Evolutionary conservation across 2,797 vertebrate genomes (phyloP).

Genomic region (Premnoplex brunnescens): DNA sequence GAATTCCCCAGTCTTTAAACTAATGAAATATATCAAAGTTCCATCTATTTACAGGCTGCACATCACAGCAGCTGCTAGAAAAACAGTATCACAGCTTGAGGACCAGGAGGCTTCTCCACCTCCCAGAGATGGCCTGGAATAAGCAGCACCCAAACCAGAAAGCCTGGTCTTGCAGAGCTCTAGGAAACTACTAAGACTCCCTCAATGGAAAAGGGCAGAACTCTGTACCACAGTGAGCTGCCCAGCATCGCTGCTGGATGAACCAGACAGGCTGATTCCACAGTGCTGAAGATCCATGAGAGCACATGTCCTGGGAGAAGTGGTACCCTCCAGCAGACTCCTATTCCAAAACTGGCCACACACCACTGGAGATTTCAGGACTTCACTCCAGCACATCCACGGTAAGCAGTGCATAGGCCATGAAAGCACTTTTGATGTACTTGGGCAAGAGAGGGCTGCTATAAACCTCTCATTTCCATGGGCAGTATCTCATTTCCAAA

Average conservation of each 20-base stretch:
- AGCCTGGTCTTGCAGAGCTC: background rate
- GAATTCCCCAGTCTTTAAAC: background rate
- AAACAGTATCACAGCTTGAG: background rate
- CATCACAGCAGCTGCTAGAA: background rate
- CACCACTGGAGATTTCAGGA: background rate
- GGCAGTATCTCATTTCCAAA: background rate
- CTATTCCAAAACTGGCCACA: background rate
- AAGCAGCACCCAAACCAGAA: background rate
- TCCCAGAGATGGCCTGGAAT: background rate
- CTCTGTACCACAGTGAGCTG: background rate
- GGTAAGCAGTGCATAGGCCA: background rate
- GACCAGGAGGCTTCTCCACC: background rate
- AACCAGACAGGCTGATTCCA: background rate
- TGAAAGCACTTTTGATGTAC: rapidly evolving
- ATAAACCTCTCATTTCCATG: background rate
- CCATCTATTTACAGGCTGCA: background rate
- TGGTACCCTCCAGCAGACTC: background rate
- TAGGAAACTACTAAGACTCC: background rate
- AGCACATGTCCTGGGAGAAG: background rate
- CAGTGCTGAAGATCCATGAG: background rate
- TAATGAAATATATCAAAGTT: background rate
- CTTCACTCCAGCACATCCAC: background rate
- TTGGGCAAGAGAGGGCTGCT: background rate
- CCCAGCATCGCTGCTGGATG: background rate
- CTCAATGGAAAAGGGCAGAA: background rate